Base-by-base conservation (phyloP, 1,140 invertebrate genomes). In the Araneus ventricosus region DNA sequence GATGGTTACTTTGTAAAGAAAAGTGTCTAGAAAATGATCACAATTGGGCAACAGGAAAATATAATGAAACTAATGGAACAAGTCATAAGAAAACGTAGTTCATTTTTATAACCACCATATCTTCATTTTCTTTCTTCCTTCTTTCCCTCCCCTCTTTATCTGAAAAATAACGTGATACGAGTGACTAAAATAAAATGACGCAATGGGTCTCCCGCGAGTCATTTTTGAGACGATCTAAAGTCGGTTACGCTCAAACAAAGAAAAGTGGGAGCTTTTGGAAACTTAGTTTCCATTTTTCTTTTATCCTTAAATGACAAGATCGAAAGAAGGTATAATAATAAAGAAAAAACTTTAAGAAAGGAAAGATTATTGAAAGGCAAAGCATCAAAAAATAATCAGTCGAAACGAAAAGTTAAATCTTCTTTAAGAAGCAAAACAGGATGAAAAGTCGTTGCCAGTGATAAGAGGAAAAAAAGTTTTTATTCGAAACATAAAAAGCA, bases 231-330 rank as follows among this genome's bases (percentile, higher is more conserved):
- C 24, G 0, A 5, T 67, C 22, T 63, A 14, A 63, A 63, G 61
- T n/a, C n/a, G 61, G 24, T 67, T 30, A 7, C 63, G 24, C 7
- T 30, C 10, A 5, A 30, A 30, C 63, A 27, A 67, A 67, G 59
- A n/a, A 67, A 67, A 67, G 24, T 7, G 27, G n/a, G 61, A 22
- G 7, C 0, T 27, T 67, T 67, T 3, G 24, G 63, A 67, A 67
- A 67, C 63, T 67, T 67, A 67, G 10, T 67, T 67, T 90, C 75
- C 88, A 90, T 90, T 82, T 82, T 82, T 90, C 67, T 90, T n/a
- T 27, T 22, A 63, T 63, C 61, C 24, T 7, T n/a, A 88, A 88
- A 88, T 61, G 84, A 30, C 27, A 37, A 52, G 34, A 37, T 14
- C 70, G 37, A 8, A 27, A n/a, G 5, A 52, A 0, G 10, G 45